phyloP scores from a whole-genome alignment of 2,888 invertebrate genomes.

The Sialis lutaria region DNA sequence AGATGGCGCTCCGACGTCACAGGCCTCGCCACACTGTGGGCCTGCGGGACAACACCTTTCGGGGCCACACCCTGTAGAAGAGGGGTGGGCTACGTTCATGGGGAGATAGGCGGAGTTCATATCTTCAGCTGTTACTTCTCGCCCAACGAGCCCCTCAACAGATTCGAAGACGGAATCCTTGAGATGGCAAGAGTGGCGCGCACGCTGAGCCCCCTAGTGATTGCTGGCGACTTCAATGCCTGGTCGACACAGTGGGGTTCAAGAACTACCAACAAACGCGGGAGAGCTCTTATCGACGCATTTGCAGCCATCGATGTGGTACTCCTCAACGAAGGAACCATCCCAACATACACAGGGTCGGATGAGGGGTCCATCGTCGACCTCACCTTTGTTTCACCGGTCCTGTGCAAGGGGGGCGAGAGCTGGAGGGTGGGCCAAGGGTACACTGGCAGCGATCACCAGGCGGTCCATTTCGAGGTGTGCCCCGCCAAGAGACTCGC shows the following conservation, averaged over 20 bases:
- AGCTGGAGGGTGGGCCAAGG: not conserved
- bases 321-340: not conserved
- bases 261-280: not conserved
- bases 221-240: not conserved
- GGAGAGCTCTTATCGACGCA: not conserved
- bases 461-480: not conserved
- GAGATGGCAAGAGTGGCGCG: not conserved
- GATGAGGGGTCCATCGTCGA: not conserved
- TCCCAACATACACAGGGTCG: not conserved
- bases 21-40: not conserved
- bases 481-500: no score
- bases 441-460: not conserved
- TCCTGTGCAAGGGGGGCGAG: not conserved
- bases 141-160: no score
- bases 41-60: not conserved
- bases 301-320: not conserved
- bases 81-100: not conserved
- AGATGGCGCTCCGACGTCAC: not conserved
- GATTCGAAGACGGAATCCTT: no score
- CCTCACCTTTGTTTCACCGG: not conserved
- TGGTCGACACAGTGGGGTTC: not conserved
- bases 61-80: not conserved
- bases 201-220: not conserved
- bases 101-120: not conserved
- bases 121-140: not conserved